phyloP scores from a whole-genome alignment of 2,797 vertebrate genomes.

The Myotis vivesi region DNA sequence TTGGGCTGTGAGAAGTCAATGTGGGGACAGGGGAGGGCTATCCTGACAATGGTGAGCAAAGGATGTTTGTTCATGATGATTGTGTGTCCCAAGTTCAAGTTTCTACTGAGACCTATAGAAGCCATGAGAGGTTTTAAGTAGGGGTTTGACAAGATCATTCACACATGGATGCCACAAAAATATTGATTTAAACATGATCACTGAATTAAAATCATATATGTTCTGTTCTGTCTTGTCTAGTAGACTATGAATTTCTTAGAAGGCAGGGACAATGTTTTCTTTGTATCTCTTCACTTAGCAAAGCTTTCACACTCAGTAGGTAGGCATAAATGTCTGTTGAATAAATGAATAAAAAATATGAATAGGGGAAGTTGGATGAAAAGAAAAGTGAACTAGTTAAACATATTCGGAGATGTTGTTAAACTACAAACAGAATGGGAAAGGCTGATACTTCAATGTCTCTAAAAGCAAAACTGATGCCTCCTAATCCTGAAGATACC shows the following conservation, averaged over 20 bases:
- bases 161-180: background rate
- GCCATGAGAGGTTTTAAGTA: background rate
- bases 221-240: background rate
- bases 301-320: background rate
- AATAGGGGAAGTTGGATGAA: background rate
- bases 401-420: background rate
- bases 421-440: background rate
- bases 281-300: background rate
- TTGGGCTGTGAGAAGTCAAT: background rate
- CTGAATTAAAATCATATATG: background rate
- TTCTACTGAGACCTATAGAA: background rate
- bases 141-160: background rate
- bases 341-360: background rate
- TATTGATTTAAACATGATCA: background rate
- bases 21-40: background rate
- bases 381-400: background rate
- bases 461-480: background rate
- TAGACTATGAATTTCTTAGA: background rate
- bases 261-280: background rate
- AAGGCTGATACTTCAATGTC: background rate
- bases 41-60: background rate
- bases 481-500: background rate
- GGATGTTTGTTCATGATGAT: background rate
- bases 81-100: background rate
- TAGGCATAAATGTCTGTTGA: background rate